A percentile compares a stretch with the other conserved stretches of the same genome.
phyloP scores from a whole-genome alignment of 2,888 invertebrate genomes.

The Drosophila suboccidentalis region DNA sequence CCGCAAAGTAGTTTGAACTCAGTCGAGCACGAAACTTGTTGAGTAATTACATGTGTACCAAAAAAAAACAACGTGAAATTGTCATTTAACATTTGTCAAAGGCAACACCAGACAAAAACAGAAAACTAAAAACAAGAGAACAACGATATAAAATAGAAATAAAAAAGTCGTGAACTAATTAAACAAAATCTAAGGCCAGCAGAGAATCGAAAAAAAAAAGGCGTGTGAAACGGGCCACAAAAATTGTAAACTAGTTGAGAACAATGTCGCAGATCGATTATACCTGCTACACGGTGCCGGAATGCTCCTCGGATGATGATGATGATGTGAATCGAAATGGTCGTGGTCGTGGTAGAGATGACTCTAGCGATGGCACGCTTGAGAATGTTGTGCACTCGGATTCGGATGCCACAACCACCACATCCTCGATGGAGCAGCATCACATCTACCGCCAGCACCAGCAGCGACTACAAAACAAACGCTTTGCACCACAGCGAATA shows the following conservation, averaged over 20 bases:
- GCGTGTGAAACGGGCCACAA: slow-evolving; percentile 29
- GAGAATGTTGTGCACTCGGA: slow-evolving; percentile 63
- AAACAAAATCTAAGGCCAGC: slow-evolving; percentile 50
- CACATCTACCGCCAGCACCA: slow-evolving; percentile 63
- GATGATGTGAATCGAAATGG: slow-evolving; percentile 22
- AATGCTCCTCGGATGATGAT: slow-evolving; percentile 74
- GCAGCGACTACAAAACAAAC: slow-evolving; percentile 49
- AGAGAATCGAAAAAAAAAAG: slow-evolving; percentile 8
- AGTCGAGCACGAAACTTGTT: slow-evolving; percentile 55
- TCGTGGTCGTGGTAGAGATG: slow-evolving; percentile 32
- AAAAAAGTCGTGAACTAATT: slow-evolving; percentile 62
- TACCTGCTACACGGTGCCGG: slow-evolving; percentile 85
- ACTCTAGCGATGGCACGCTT: slow-evolving; percentile 57
- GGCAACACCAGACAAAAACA: slow-evolving; percentile 4
- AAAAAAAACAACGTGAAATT: slow-evolving; percentile 55
- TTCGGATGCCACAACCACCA: slow-evolving; percentile 75
- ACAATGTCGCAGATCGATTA: slow-evolving; percentile 82
- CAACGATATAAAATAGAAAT: slow-evolving; percentile 26
- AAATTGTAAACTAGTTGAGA: slow-evolving; percentile 15
- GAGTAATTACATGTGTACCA: slow-evolving; percentile 56
- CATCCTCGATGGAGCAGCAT: slow-evolving; percentile 75
- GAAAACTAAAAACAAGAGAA: slow-evolving; percentile 9
- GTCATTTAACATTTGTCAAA: slow-evolving; percentile 68
- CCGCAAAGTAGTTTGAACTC: slow-evolving; percentile 27
- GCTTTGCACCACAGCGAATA: slow-evolving; percentile 66